These are phyloP conservation scores for Limnephilus auricula DNA, from an alignment of 2,888 invertebrate species.

Conservation along the genomic window DNA sequence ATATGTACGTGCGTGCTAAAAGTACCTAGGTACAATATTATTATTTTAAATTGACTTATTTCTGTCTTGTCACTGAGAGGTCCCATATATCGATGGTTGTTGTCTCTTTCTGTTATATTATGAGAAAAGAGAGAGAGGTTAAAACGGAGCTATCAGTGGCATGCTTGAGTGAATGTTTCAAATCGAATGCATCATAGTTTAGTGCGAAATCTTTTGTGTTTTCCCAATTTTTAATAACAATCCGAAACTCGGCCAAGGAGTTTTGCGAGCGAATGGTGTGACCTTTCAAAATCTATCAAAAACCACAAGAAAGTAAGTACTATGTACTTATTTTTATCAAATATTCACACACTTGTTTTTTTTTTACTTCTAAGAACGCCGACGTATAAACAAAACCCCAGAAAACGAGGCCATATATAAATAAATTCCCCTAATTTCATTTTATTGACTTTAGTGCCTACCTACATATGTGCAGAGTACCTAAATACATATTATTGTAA, in stretches of 20 bases:
- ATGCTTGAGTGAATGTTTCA: not conserved
- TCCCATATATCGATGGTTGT: not conserved
- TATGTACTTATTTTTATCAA: not conserved
- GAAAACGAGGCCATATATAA: not conserved
- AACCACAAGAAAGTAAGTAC: conserved; percentile 9
- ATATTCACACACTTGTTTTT: not conserved
- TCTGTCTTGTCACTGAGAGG: not conserved
- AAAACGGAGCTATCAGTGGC: not conserved
- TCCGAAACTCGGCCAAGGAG: conserved; percentile 25
- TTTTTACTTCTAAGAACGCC: conserved; percentile 6
- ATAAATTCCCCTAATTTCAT: not conserved
- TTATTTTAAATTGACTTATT: no score
- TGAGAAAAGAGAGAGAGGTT: not conserved
- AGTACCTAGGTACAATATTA: no score
- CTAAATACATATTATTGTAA: no score
- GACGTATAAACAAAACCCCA: not conserved
- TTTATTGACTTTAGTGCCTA: not conserved
- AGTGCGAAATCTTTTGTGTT: conserved; percentile 8
- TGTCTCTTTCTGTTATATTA: not conserved
- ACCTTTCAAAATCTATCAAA: conserved; percentile 14
- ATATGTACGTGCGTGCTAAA: not conserved
- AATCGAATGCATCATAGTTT: not conserved
- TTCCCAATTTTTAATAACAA: conserved; percentile 13
- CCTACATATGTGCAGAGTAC: not conserved
- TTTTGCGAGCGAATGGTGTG: not conserved